Percentiles rank a stretch among this genome's conserved stretches.
phyloP scores from a whole-genome alignment of 2,113 vertebrate species.

The Nettapus auritus region DNA sequence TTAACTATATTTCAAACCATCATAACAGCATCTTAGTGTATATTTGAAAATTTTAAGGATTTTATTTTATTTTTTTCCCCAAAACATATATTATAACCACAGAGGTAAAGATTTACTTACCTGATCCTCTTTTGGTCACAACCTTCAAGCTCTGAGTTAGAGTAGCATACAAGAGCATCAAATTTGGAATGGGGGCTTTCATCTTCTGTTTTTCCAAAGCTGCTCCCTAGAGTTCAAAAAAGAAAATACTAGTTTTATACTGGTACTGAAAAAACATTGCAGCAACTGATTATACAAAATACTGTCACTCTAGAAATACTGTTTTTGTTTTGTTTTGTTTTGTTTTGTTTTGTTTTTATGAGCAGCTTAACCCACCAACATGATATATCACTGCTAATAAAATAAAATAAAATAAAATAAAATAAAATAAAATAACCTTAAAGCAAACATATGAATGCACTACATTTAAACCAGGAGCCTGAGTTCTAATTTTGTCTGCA shows the following conservation, averaged over 20 bases:
- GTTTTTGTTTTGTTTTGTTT: neutral
- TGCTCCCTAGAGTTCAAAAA: constrained; percentile 69
- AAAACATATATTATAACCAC: neutral
- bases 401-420: neutral
- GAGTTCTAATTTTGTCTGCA: neutral
- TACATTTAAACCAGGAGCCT: neutral
- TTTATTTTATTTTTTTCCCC: neutral
- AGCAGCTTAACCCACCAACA: neutral
- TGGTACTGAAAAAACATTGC: neutral
- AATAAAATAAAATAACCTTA: neutral
- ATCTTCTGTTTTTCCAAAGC: constrained; percentile 85
- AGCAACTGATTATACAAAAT: neutral
- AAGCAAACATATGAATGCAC: neutral
- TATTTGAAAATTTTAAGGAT: neutral
- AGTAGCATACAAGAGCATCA: constrained; percentile 91
- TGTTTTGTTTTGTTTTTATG: neutral
- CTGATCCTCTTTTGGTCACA: constrained; percentile 97
- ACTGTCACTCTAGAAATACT: neutral
- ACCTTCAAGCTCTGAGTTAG: constrained; percentile 93
- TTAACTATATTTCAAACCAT: neutral
- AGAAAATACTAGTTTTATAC: neutral
- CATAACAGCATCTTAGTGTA: neutral
- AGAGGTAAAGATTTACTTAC: constrained; percentile 79
- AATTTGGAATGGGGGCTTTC: constrained; percentile 92
- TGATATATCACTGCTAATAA: neutral